Base-by-base conservation (phyloP, 2,113 vertebrate species). In the Phyllopteryx taeniolatus region DNA sequence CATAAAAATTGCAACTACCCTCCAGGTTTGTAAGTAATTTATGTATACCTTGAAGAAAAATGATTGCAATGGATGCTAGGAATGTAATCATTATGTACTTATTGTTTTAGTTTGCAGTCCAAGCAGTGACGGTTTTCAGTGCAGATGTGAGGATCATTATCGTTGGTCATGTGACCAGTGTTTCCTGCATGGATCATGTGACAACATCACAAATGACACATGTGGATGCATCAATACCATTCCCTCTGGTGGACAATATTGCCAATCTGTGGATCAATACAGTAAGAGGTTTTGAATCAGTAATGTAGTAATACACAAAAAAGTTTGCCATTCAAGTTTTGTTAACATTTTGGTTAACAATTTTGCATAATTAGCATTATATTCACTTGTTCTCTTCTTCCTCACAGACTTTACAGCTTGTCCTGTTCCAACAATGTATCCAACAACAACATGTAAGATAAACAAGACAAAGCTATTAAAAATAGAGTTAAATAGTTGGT, bases 111-210 rank as follows among this genome's bases (percentile, higher is more conserved):
- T 67, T 67, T 67, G 90, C 35, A 56, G 4, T 60, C 68, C 9
- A 4, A 70, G 17, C 60, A 65, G 57, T 3, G 42, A 20, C 47
- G 39, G 54, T 69, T 83, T 61, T 75, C 81, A 87, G 67, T 88
- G 85, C 74, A 70, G 15, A 31, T 88, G 86, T 85, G 86, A 86
- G 65, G 53, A 86, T 14, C 14, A 72, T 51, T 82, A 83, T 31
- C 77, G 27, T 3, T 87, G 81, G 83, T 17, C 85, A 66, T 83
- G 72, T 87, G 76, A 83, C 69, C 66, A 73, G 67, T 89, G 87
- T 77, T 43, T 64, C 0, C 5, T 1, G 6, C 70, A 79, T 9
- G 76, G 75, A 19, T 47, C 67, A 35, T 88, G 87, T 82, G 83
- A 87, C 68, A 57, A n/a, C 19, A 54, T 74, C 63, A 78, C 54